phyloP scores from a whole-genome alignment of 2,888 invertebrate genomes.

The Fragum sueziense region DNA sequence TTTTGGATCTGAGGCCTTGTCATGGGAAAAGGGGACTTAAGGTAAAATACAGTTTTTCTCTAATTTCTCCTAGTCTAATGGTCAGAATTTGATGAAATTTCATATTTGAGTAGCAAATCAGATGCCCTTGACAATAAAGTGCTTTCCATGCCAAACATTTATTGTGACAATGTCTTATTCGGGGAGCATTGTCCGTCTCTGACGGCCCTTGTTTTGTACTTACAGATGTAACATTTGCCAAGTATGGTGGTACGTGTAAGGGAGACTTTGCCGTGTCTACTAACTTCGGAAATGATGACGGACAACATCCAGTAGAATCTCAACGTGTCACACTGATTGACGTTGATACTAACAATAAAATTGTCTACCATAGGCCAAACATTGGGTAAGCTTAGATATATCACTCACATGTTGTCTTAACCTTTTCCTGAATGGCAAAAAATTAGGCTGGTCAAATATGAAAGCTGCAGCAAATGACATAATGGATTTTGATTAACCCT shows the following conservation, averaged over 20 bases:
- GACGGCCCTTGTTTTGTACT: not conserved
- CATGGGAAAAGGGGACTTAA: too few species aligned
- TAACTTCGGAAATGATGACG: slow-evolving; percentile 72
- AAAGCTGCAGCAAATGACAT: not conserved
- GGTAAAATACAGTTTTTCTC: too few species aligned
- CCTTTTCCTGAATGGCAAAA: not conserved
- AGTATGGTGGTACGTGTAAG: slow-evolving; percentile 45
- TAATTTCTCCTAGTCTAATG: too few species aligned
- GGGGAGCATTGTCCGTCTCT: too few species aligned
- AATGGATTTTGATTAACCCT: too few species aligned
- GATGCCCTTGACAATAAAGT: too few species aligned
- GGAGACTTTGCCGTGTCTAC: slow-evolving; percentile 68
- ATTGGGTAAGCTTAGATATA: slow-evolving; percentile 29
- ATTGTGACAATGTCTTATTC: too few species aligned
- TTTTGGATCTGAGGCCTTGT: too few species aligned
- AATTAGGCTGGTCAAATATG: not conserved
- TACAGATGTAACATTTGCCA: slow-evolving; percentile 62
- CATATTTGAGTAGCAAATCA: too few species aligned
- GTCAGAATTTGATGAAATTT: too few species aligned
- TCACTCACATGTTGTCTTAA: not conserved
- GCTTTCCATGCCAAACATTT: too few species aligned
- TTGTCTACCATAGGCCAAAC: slow-evolving; percentile 44
- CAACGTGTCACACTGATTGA: slow-evolving; percentile 14
- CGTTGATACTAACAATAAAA: slow-evolving; percentile 24
- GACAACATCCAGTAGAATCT: slow-evolving; percentile 63